Percentiles rank a stretch among this genome's conserved stretches.
These are phyloP conservation scores for Caenorhabditis macrosperma DNA, from an alignment of 2,888 invertebrate genomes.

Conservation along the genomic window DNA sequence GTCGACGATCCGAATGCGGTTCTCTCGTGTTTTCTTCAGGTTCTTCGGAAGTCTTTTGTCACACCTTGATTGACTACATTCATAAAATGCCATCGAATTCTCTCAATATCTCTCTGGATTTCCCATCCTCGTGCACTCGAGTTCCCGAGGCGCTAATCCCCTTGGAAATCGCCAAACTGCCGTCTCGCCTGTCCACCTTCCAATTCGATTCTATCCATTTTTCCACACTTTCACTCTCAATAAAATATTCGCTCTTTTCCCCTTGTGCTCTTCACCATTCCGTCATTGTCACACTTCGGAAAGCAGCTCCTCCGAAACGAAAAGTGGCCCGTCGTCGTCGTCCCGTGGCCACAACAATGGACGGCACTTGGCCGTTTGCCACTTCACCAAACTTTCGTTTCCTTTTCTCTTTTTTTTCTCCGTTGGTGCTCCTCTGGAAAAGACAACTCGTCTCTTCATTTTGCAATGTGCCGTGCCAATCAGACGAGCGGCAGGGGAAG, in stretches of 20 bases:
- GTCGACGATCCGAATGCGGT: too few species aligned
- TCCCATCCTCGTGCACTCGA: too few species aligned
- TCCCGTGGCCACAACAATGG: constrained; percentile 41
- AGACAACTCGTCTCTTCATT: constrained; percentile 4
- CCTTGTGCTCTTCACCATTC: constrained; percentile 36
- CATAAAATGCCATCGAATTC: too few species aligned
- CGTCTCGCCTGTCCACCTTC: too few species aligned
- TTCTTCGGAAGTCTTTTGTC: too few species aligned
- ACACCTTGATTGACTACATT: too few species aligned
- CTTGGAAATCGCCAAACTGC: not conserved
- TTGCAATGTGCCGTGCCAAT: constrained; percentile 6
- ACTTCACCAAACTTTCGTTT: constrained; percentile 54
- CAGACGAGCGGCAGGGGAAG: not conserved
- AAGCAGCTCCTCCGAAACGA: constrained; percentile 20
- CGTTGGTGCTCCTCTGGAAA: constrained; percentile 14
- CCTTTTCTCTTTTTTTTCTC: constrained; percentile 17
- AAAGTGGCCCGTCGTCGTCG: constrained; percentile 5
- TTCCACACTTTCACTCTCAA: constrained; percentile 23
- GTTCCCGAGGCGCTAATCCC: not conserved
- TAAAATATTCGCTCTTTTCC: constrained; percentile 36
- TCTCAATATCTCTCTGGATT: too few species aligned
- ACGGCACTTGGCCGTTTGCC: constrained; percentile 24
- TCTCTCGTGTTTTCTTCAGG: too few species aligned
- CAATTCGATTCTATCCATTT: constrained; percentile 21
- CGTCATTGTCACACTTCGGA: constrained; percentile 49